phyloP scores from a whole-genome alignment of 2,797 vertebrate genomes.

The Hirundo rustica region DNA sequence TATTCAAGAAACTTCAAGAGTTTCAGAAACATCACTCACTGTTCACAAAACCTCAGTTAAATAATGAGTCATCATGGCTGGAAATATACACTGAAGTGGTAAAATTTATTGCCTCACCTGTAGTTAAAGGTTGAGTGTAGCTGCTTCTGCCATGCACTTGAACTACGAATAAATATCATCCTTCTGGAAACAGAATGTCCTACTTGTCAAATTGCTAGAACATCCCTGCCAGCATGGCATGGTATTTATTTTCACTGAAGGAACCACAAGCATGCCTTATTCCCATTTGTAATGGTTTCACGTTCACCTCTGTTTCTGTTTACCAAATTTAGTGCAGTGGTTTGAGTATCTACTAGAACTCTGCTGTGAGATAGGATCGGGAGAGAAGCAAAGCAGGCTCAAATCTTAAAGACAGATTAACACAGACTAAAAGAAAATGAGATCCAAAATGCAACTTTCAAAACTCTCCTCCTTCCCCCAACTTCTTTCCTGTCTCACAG shows the following conservation, averaged over 20 bases:
- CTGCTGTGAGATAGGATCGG: too few species aligned
- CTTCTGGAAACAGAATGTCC: neutral
- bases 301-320: too few species aligned
- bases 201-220: neutral
- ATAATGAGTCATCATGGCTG: neutral
- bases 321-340: too few species aligned
- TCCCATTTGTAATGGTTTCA: neutral
- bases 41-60: conserved; percentile 6
- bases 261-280: neutral
- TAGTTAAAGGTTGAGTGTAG: neutral
- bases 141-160: neutral
- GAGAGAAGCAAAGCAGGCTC: too few species aligned
- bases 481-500: too few species aligned
- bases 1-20: conserved; percentile 53
- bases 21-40: conserved; percentile 41
- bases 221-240: neutral
- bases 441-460: too few species aligned
- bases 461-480: too few species aligned
- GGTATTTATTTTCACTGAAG: neutral
- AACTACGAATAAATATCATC: neutral
- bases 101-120: neutral
- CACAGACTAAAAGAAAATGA: too few species aligned
- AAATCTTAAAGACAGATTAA: too few species aligned
- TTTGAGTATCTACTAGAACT: too few species aligned
- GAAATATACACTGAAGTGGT: neutral